These are phyloP conservation scores for Ceratosolen solmsi DNA, from an alignment of 1,140 invertebrate genomes.

Conservation along the genomic window DNA sequence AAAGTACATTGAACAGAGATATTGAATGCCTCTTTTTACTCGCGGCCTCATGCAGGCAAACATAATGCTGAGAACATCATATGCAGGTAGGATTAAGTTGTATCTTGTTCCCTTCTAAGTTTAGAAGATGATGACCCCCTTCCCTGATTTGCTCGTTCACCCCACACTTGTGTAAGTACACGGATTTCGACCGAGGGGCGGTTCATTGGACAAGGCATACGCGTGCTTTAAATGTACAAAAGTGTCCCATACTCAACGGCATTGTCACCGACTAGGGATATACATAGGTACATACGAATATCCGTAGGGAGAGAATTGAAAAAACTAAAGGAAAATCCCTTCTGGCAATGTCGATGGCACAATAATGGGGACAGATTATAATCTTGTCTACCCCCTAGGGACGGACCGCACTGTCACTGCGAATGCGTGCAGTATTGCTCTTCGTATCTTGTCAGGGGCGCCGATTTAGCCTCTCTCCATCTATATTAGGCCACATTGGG, in stretches of 20 bases:
- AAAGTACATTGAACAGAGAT: not conserved
- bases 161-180: conserved; percentile 34
- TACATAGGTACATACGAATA: conserved; percentile 4
- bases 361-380: conserved; percentile 75
- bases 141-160: not conserved
- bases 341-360: conserved; percentile 70
- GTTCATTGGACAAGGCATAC: conserved; percentile 18
- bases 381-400: conserved; percentile 73
- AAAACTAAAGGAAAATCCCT: conserved; percentile 61
- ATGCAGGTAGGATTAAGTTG: conserved; percentile 73
- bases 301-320: conserved; percentile 25
- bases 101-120: conserved; percentile 64
- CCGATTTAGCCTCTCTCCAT: conserved; percentile 9
- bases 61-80: conserved; percentile 70
- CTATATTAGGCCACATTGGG: not conserved
- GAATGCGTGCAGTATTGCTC: conserved; percentile 32
- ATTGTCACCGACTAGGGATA: conserved; percentile 60
- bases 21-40: not conserved
- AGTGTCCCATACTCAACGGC: conserved; percentile 64
- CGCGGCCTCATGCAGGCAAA: not conserved
- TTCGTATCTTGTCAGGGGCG: conserved; percentile 66
- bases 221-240: conserved; percentile 71
- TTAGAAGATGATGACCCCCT: conserved; percentile 56
- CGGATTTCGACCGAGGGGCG: conserved; percentile 11
- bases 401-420: conserved; percentile 49